A percentile compares a stretch with the other conserved stretches of the same genome.
Conservation (phyloP, 2,797 vertebrate species). For the Sebastes matsubarae region DNA sequence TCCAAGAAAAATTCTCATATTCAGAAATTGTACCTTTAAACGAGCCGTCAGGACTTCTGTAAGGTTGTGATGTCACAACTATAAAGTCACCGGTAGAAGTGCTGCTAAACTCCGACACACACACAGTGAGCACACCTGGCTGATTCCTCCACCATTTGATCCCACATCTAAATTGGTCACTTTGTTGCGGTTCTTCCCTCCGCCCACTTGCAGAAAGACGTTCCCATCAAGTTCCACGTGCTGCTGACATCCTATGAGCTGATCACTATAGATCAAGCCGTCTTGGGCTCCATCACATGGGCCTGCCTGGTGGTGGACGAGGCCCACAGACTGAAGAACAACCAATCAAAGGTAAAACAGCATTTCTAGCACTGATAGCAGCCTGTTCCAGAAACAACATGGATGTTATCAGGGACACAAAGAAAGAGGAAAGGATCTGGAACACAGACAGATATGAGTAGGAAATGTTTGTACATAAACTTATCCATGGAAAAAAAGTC, state of each 20-base stretch:
- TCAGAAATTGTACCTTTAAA: background rate
- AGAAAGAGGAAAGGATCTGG: background rate
- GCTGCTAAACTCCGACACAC: background rate
- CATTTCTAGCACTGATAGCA: background rate
- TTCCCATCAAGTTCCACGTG: conserved; percentile 96
- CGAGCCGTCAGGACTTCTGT: background rate
- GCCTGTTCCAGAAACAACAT: background rate
- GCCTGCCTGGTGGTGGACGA: conserved; percentile 98
- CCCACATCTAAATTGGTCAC: no score
- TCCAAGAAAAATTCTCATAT: background rate
- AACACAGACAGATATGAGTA: background rate
- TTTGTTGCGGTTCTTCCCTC: background rate
- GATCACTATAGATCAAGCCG: conserved; percentile 97
- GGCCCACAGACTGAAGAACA: conserved; percentile 98
- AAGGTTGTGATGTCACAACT: background rate
- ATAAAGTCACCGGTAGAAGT: background rate
- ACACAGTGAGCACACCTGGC: no score
- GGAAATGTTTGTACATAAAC: conserved; percentile 1
- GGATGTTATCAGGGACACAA: background rate
- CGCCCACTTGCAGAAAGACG: conserved; percentile 88
- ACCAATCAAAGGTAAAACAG: conserved; percentile 94
- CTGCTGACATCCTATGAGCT: conserved; percentile 97
- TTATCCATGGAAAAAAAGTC: background rate
- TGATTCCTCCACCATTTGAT: background rate
- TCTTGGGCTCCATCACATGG: conserved; percentile 96